These are phyloP conservation scores for Synergus laeviventris DNA, from an alignment of 2,888 invertebrate species.

Conservation along the genomic window DNA sequence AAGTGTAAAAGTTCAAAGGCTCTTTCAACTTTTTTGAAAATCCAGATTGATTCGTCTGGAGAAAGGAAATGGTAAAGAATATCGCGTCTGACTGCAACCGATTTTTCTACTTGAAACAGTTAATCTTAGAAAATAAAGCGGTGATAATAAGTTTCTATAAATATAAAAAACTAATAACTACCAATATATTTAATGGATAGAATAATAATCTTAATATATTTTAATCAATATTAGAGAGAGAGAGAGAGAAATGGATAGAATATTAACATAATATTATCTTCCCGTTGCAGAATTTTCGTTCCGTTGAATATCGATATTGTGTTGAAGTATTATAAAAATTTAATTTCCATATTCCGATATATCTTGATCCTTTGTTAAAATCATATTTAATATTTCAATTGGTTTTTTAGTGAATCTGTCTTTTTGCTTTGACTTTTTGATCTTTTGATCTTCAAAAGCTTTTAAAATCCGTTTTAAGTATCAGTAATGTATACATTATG, in stretches of 20 bases:
- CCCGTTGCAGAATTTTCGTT: not conserved
- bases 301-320: not conserved
- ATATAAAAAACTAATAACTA: too few species aligned
- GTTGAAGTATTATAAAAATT: not conserved
- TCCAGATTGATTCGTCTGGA: constrained; percentile 11
- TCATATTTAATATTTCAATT: too few species aligned
- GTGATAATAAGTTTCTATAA: too few species aligned
- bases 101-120: not conserved
- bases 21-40: constrained; percentile 13
- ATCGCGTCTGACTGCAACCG: too few species aligned
- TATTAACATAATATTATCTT: not conserved
- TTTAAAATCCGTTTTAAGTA: too few species aligned
- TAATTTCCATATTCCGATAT: not conserved
- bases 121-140: not conserved
- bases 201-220: not conserved
- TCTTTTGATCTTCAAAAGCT: too few species aligned
- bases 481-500: too few species aligned
- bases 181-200: too few species aligned
- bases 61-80: not conserved
- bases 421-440: too few species aligned
- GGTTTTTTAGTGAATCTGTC: not conserved
- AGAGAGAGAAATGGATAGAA: too few species aligned
- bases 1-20: constrained; percentile 23
- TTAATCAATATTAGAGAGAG: not conserved
- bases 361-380: too few species aligned